These are phyloP conservation scores for Lates japonicus DNA, from an alignment of 2,797 vertebrate genomes.

Conservation along the genomic window DNA sequence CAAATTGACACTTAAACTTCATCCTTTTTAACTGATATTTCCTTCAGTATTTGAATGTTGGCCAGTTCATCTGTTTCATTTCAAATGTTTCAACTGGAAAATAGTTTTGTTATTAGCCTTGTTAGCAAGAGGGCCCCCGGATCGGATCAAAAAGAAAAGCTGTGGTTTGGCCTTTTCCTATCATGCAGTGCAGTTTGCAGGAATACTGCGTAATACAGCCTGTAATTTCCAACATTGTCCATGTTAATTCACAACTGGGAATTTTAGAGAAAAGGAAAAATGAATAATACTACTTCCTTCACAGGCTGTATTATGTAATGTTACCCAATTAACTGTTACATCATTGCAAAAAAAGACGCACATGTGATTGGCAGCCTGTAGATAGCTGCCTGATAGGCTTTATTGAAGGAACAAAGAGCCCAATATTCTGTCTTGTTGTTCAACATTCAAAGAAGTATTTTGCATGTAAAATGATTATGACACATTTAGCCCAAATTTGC, in stretches of 20 bases:
- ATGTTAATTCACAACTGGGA: no score
- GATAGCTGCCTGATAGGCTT: constrained; percentile 2
- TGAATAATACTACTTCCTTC: no score
- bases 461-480: not conserved
- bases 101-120: not conserved
- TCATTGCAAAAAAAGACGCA: no score
- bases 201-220: no score
- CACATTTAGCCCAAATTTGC: constrained; percentile 1
- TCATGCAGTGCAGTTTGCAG: no score
- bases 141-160: not conserved
- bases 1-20: not conserved
- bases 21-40: not conserved
- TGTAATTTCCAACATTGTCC: no score
- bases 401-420: constrained; percentile 24
- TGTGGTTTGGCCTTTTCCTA: no score
- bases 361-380: no score
- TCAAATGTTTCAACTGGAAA: not conserved
- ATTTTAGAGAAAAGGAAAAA: no score
- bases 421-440: not conserved
- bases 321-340: no score
- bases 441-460: constrained; percentile 1
- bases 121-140: not conserved
- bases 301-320: no score
- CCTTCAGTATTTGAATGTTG: not conserved
- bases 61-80: not conserved